Base-by-base conservation (phyloP, 2,797 vertebrate genomes). In the Hemitrygon akajei region DNA sequence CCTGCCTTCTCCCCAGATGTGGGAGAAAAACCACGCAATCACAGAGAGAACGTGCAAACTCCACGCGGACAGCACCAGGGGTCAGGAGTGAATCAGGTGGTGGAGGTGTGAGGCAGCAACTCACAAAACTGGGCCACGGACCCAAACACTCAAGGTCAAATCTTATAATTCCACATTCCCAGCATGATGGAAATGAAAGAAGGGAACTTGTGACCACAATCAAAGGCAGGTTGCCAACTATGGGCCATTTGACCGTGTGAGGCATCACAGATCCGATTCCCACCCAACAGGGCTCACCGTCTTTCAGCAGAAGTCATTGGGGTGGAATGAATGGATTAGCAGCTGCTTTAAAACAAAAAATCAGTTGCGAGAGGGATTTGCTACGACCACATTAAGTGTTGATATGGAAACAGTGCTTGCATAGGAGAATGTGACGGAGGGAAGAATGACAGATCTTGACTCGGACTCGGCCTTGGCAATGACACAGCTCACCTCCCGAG, bases 271-370 rank as follows among this genome's bases (percentile, higher is more conserved):
- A 37, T 69, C 60, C n/a, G 12, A 9, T 69, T 89, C 86, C 66
- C 63, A 16, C 60, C n/a, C n/a, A 69, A 89, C 79, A 80, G 34
- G 37, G 77, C 77, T 80, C 77, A 80, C 86, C 63, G 20, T 69
- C 66, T 89, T 66, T 89, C 60, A 89, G 34, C 63, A 89, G 63
- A 34, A 34, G 16, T 20, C 86, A 69, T n/a, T 69, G 60, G 86
- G 60, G 86, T 69, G 86, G 86, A 89, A 89, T 89, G 37, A 89
- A 18, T 89, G 86, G 86, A 89, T 89, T 89, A 89, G 60, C n/a
- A 89, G 86, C 60, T 20, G n/a, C 86, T 34, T 89, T 69, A 37
- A 69, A 60, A 37, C n/a, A 69, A 89, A 69, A 69, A 89, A 37
- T 34, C 86, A 66, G 16, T 16, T n/a, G 86, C 20, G 86, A 66